These are phyloP conservation scores for Scrobipalpa atriplicella DNA, from an alignment of 2,888 invertebrate species.

Conservation along the genomic window DNA sequence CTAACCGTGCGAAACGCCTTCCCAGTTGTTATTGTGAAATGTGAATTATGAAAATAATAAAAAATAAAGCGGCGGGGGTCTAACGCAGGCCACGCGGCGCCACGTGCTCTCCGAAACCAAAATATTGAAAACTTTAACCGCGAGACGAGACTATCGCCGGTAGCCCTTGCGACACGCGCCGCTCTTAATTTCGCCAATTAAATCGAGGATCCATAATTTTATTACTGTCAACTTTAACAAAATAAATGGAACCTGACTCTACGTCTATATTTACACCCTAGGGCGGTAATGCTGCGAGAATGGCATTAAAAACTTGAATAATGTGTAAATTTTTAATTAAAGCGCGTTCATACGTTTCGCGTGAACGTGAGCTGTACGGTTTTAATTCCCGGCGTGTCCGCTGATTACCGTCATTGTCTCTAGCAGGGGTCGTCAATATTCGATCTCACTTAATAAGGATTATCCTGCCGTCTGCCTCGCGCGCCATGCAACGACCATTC, in stretches of 20 bases:
- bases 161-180: slow-evolving; percentile 69
- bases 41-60: slow-evolving; percentile 83
- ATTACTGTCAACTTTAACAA: slow-evolving; percentile 42
- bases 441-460: slow-evolving; percentile 72
- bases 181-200: slow-evolving; percentile 69
- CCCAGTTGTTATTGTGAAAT: slow-evolving; percentile 80
- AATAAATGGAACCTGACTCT: slow-evolving; percentile 30
- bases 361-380: neutral
- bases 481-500: slow-evolving; percentile 55
- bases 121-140: slow-evolving; percentile 81
- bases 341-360: neutral
- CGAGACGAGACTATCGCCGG: slow-evolving; percentile 46
- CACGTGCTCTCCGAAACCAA: slow-evolving; percentile 72
- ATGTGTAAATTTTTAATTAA: neutral
- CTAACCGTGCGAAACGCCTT: slow-evolving; percentile 82
- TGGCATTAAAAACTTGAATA: neutral
- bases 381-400: slow-evolving; percentile 21
- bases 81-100: slow-evolving; percentile 75
- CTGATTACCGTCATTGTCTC: slow-evolving; percentile 40
- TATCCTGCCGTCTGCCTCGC: slow-evolving; percentile 54
- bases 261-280: neutral
- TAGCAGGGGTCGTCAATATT: slow-evolving; percentile 42
- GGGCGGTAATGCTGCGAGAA: neutral
- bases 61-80: slow-evolving; percentile 76
- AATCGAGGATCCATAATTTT: slow-evolving; percentile 62